Evolutionary conservation across 2,888 invertebrate species (phyloP).

Genomic region (Tipula vernalis): DNA sequence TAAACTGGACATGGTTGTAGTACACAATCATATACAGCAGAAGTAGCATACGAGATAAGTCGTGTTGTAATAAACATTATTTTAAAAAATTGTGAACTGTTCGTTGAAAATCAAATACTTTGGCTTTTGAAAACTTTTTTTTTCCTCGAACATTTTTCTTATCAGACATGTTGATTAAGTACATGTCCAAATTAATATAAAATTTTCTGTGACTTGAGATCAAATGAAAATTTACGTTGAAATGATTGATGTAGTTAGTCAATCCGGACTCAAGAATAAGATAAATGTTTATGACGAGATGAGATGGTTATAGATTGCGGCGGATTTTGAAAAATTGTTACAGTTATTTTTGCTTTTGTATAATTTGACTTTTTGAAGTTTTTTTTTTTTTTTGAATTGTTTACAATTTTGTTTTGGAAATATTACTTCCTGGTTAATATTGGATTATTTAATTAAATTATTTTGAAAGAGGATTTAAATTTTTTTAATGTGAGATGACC

Average conservation of each 20-base stretch:
- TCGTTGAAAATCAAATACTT: neutral
- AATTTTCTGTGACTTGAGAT: neutral
- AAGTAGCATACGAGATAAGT: neutral
- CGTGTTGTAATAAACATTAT: neutral
- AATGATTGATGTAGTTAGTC: neutral
- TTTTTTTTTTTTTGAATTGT: neutral
- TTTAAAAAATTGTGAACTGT: neutral
- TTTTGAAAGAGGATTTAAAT: too few relatives aligned
- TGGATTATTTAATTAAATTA: neutral
- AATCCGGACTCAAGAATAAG: neutral
- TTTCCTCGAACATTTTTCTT: neutral
- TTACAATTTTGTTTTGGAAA: neutral
- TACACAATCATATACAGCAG: neutral
- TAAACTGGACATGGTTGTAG: neutral
- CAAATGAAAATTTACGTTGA: neutral
- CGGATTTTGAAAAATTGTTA: neutral
- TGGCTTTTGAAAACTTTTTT: neutral
- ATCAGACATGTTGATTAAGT: neutral
- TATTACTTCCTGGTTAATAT: neutral
- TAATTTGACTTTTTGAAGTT: neutral
- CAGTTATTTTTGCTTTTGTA: neutral
- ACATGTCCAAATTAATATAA: neutral
- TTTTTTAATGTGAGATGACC: too few relatives aligned
- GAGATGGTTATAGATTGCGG: neutral
- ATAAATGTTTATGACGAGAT: neutral